Evolutionary conservation across 2,888 invertebrate genomes (phyloP), one percentile per base, ranked within the genome.

Genomic region (Hyposoter dolosus): DNA sequence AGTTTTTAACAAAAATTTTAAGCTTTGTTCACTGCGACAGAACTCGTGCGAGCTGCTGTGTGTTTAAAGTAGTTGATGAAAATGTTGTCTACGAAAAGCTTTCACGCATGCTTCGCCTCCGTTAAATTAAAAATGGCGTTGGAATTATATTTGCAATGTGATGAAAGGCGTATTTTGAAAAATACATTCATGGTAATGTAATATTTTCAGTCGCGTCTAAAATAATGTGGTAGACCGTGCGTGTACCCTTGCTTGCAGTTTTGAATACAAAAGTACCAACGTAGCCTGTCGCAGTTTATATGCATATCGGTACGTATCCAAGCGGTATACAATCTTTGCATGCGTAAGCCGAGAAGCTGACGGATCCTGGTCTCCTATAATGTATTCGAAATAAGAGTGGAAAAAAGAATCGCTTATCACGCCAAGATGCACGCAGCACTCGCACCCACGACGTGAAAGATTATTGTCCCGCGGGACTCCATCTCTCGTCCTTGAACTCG

Each of bases 211-310:
- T 45, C 7, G 23, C 28, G 23, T 69, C 68, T 45, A 45, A 28
- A 45, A 19, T 19, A 10, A 66, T 69, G 45, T 23, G 45, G 45
- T 23, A 43, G 68, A 3, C 7, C 68, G 45, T 45, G 68, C 28
- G 68, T 45, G 45, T 45, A 15, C 15, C 15, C 5, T 45, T 43
- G 66, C 19, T 19, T 4, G 43, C 43, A 23, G 45, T n/a, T 28
- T 47, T 47, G 45, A 45, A 69, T 69, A 47, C 45, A 50, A 45
- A 50, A 60, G 72, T 47, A 17, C 89, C 91, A 93, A 91, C 91
- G 91, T 92, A 91, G 60, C 91, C 92, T 90, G 91, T 89, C 86
- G 88, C 85, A 28, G 90, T 92, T 91, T 91, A 91, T 92, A 74
- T 45, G 90, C 90, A 89, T 89, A 88, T 90, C 88, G 87, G 79